phyloP scores from a whole-genome alignment of 2,888 invertebrate species.

The Chymomyza fuscimana region DNA sequence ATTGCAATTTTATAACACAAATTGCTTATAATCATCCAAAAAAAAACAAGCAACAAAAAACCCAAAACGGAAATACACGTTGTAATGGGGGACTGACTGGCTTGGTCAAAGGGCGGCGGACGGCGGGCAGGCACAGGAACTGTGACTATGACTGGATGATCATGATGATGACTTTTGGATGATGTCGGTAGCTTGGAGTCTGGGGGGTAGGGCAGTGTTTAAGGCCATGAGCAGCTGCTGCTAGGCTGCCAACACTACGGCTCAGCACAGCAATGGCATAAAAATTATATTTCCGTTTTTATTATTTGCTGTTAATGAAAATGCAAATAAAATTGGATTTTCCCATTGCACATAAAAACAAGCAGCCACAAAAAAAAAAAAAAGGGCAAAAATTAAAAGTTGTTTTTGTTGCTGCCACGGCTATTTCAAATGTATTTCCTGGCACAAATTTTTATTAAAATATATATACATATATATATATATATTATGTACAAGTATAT shows the following conservation, averaged over 20 bases:
- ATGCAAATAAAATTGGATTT: constrained; percentile 71
- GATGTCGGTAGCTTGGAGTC: not conserved
- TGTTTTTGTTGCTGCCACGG: constrained; percentile 14
- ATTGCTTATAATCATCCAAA: constrained; percentile 66
- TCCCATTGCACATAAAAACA: constrained; percentile 52
- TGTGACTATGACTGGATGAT: not conserved
- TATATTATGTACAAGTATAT: too few species aligned
- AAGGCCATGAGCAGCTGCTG: constrained; percentile 29
- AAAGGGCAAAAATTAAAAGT: constrained; percentile 1
- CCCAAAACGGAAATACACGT: constrained; percentile 63
- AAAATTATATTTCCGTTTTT: constrained; percentile 70
- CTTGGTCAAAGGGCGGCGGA: not conserved
- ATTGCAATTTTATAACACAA: constrained; percentile 70
- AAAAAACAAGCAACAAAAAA: constrained; percentile 21
- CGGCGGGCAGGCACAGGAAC: not conserved
- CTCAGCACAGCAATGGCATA: constrained; percentile 60
- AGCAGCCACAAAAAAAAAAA: constrained; percentile 38
- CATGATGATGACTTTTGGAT: not conserved
- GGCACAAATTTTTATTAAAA: constrained; percentile 34
- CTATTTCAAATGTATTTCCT: constrained; percentile 59
- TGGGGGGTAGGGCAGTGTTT: not conserved
- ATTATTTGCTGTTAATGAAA: constrained; percentile 71
- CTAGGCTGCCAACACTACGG: constrained; percentile 41
- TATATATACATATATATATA: not conserved
- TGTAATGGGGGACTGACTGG: constrained; percentile 50